Base-by-base conservation (phyloP, 2,113 vertebrate species). In the Scalopus aquaticus region DNA sequence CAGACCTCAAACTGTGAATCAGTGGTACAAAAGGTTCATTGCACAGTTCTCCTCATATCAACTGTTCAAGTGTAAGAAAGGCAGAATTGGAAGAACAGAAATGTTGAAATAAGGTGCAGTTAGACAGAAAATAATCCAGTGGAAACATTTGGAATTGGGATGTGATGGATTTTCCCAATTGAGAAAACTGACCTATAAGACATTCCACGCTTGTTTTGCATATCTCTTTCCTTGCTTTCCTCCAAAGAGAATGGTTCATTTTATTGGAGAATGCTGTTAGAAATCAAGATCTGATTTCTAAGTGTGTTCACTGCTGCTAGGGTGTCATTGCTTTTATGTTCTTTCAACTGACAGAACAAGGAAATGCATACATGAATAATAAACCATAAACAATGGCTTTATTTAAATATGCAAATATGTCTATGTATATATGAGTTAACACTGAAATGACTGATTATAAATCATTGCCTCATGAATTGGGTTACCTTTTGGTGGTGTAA, bases 271-370 rank as follows among this genome's bases (percentile, higher is more conserved):
- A 22, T 56, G 54, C 54, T 56, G 20, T 56, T 56, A 30, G 16
- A 60, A 69, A 49, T 24, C 15, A 67, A 58, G 6, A 46, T 60
- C 20, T 77, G n/a, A 49, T 67, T 69, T 94, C 22, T 51, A 30
- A 73, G n/a, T 83, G n/a, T 89, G 4, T 26, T 39, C 39, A 60
- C 58, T n/a, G 26, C 1, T 51, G 0, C 22, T 62, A 20, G 15
- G 6, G 0, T 10, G 1, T 24, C 20, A 3, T 39, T 39, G 15
- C 9, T n/a, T 28, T 8, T 32, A n/a, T 2, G 3, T 12, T 22
- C 2, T 28, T 4, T 77, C 49, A 69, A 26, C 9, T 46, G 22
- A 76, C 3, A 44, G 28, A 67, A n/a, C 4, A 44, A 44, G 22
- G 24, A 77, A 85, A 20, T 46, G 35, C 17, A 56, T 35, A 3